These are phyloP conservation scores for Acronicta aceris DNA, from an alignment of 2,888 invertebrate species.

Conservation along the genomic window DNA sequence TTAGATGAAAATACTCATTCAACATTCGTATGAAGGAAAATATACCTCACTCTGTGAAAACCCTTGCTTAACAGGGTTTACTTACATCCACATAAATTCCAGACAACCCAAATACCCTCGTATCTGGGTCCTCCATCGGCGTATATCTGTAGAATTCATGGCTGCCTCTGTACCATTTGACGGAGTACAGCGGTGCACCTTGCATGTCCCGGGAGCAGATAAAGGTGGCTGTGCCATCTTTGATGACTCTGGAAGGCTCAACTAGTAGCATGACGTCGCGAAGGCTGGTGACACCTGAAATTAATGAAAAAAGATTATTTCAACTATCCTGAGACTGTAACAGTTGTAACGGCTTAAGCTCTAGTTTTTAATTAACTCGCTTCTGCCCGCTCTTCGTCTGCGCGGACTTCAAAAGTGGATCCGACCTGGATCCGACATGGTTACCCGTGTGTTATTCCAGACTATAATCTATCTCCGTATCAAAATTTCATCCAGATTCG, in stretches of 20 bases:
- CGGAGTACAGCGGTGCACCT: conserved; percentile 93
- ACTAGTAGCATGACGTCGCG: conserved; percentile 92
- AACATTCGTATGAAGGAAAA: too few relatives aligned
- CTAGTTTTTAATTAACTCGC: too few relatives aligned
- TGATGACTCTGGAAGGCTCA: conserved; percentile 91
- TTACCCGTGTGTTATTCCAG: too few relatives aligned
- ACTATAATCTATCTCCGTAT: too few relatives aligned
- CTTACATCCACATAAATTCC: conserved; percentile 95
- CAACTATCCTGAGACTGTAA: background rate
- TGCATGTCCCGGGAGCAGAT: conserved; percentile 94
- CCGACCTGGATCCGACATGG: too few relatives aligned
- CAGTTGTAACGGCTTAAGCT: too few relatives aligned
- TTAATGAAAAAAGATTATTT: background rate
- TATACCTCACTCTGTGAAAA: too few relatives aligned
- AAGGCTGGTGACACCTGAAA: conserved; percentile 90
- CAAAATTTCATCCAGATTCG: too few relatives aligned
- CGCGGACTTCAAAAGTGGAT: too few relatives aligned
- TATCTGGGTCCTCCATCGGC: conserved; percentile 92
- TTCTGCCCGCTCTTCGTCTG: too few relatives aligned
- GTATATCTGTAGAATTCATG: conserved; percentile 96
- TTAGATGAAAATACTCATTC: too few relatives aligned
- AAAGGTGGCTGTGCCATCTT: conserved; percentile 91
- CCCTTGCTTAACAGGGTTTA: conserved; percentile 59
- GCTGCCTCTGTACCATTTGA: conserved; percentile 96
- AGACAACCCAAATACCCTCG: conserved; percentile 92